phyloP scores from a whole-genome alignment of 2,113 vertebrate species.

The Piaya cayana region DNA sequence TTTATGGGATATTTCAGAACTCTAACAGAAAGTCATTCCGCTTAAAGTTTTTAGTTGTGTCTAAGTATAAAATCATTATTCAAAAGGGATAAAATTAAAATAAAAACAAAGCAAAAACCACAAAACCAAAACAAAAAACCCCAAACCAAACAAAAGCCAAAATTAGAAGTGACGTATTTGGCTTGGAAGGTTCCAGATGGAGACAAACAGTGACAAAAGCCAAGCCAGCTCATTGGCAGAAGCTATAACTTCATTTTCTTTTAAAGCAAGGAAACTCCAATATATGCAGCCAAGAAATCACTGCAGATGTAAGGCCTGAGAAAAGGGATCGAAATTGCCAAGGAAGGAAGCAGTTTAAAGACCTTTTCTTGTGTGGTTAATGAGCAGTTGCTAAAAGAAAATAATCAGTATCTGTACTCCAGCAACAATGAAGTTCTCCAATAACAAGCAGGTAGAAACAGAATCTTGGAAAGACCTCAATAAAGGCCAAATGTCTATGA shows the following conservation, averaged over 20 bases:
- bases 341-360: slow-evolving; percentile 50
- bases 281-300: slow-evolving; percentile 37
- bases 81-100: not conserved
- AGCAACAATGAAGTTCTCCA: not conserved
- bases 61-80: not conserved
- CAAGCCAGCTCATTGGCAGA: slow-evolving; percentile 26
- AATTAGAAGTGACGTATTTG: not conserved
- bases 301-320: slow-evolving; percentile 14
- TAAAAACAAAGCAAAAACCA: not conserved
- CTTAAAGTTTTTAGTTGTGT: not conserved
- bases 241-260: slow-evolving; percentile 25
- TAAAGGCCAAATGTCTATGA: not conserved
- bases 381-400: slow-evolving; percentile 38
- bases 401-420: slow-evolving; percentile 35
- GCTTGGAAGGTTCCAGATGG: not conserved
- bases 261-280: not conserved
- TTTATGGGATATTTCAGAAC: not conserved
- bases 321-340: slow-evolving; percentile 27
- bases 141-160: not conserved
- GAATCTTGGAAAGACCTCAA: slow-evolving; percentile 17
- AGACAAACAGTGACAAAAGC: slow-evolving; percentile 41
- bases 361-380: slow-evolving; percentile 21
- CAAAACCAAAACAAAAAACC: not conserved
- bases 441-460: slow-evolving; percentile 43
- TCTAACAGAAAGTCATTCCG: not conserved